Percentiles rank a stretch among this genome's conserved stretches.
Evolutionary conservation across 2,113 vertebrate species (phyloP).

Genomic region (Toxotes chatareus): DNA sequence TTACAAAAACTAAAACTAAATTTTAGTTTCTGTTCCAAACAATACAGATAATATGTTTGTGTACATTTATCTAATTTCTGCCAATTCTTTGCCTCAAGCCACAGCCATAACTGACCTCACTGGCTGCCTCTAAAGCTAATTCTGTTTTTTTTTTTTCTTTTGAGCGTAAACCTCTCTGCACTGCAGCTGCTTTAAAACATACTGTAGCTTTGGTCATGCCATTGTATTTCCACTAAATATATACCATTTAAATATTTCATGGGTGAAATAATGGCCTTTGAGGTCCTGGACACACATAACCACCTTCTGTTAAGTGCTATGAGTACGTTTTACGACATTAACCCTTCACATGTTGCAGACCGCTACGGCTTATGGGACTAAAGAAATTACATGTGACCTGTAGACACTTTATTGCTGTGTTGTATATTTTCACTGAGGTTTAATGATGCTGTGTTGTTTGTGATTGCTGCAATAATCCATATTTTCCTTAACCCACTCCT

Average conservation of each 20-base stretch:
- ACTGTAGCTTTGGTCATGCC: conserved; percentile 15
- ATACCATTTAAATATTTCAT: conserved; percentile 64
- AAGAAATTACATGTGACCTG: conserved; percentile 2
- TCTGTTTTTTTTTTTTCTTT: conserved; percentile 7
- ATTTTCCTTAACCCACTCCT: conserved; percentile 81
- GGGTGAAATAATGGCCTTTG: conserved; percentile 54
- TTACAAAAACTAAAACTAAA: not conserved
- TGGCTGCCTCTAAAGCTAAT: conserved; percentile 4
- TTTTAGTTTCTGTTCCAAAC: not conserved
- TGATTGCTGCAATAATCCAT: not conserved
- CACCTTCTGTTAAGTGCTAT: conserved; percentile 53
- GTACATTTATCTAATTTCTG: not conserved
- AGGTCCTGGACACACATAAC: conserved; percentile 38
- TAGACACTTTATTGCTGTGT: not conserved
- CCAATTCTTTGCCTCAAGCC: conserved; percentile 2
- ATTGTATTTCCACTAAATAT: conserved; percentile 54
- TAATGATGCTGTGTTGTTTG: not conserved
- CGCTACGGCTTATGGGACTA: not conserved
- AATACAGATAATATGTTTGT: not conserved
- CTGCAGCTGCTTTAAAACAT: conserved; percentile 26
- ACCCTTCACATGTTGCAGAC: conserved; percentile 7
- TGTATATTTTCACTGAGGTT: not conserved
- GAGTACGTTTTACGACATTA: conserved; percentile 38
- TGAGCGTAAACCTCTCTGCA: not conserved
- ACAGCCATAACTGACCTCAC: conserved; percentile 10